A percentile compares a stretch with the other conserved stretches of the same genome.
These are phyloP conservation scores for Orycteropus afer DNA, from an alignment of 2,113 vertebrate genomes.

Conservation along the genomic window DNA sequence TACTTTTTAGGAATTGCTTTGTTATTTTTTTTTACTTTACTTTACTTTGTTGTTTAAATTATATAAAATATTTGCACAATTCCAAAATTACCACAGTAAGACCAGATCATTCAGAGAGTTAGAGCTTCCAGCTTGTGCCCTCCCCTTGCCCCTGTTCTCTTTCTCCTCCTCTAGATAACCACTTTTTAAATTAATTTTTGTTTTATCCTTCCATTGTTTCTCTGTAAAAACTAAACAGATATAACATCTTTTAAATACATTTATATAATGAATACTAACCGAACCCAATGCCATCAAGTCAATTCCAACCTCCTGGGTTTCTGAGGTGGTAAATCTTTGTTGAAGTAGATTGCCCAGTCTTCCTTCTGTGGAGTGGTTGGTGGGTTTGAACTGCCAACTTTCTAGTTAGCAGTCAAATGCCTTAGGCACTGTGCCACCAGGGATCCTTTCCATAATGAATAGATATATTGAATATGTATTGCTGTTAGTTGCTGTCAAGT, in stretches of 20 bases:
- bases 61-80: neutral
- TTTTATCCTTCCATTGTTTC: neutral
- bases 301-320: no score
- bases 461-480: no score
- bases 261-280: neutral
- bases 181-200: neutral
- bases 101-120: neutral
- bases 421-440: no score
- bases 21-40: neutral
- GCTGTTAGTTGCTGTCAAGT: no score
- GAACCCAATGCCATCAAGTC: no score
- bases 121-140: accelerated
- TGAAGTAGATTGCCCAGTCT: no score
- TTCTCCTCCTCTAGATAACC: no score
- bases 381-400: no score
- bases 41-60: neutral
- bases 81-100: neutral
- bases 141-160: neutral
- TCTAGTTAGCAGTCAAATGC: no score
- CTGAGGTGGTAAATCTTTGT: no score
- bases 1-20: neutral
- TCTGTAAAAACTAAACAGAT: neutral
- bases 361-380: no score
- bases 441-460: no score
- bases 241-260: neutral